A percentile compares a stretch with the other conserved stretches of the same genome.
These are phyloP conservation scores for Danaus chrysippus DNA, from an alignment of 2,888 invertebrate species.

Conservation along the genomic window DNA sequence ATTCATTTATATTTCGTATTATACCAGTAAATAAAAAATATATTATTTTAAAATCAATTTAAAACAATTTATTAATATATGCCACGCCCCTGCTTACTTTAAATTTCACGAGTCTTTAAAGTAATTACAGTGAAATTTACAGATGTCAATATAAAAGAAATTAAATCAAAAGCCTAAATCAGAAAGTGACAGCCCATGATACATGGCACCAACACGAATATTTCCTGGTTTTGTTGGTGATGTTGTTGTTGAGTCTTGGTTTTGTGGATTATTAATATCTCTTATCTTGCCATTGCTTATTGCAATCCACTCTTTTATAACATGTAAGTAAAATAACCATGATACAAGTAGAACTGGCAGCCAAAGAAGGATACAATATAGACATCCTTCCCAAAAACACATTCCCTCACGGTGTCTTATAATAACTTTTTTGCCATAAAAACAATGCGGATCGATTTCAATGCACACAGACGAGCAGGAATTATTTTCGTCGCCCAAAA, in stretches of 20 bases:
- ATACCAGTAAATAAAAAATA: too few species aligned
- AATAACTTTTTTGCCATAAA: constrained; percentile 29
- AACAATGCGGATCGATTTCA: constrained; percentile 27
- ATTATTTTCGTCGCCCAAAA: constrained; percentile 21
- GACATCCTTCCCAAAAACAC: constrained; percentile 46
- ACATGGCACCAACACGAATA: not conserved
- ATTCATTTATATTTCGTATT: too few species aligned
- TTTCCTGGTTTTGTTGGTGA: too few species aligned
- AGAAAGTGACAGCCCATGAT: constrained; percentile 41
- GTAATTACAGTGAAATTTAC: not conserved
- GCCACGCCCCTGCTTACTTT: too few species aligned
- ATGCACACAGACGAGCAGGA: constrained; percentile 32
- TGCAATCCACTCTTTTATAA: constrained; percentile 39
- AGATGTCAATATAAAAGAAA: not conserved
- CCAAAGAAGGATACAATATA: constrained; percentile 54
- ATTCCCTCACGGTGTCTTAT: constrained; percentile 35
- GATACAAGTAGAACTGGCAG: constrained; percentile 49
- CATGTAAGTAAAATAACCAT: constrained; percentile 45
- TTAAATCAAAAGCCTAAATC: constrained; percentile 58
- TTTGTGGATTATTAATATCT: too few species aligned
- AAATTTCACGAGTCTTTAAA: too few species aligned
- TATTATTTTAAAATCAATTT: too few species aligned
- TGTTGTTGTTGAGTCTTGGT: too few species aligned
- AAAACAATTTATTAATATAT: too few species aligned
- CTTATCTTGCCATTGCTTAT: constrained; percentile 8